Percentiles rank a stretch among this genome's conserved stretches.
These are phyloP conservation scores for Ladona fulva DNA, from an alignment of 1,140 invertebrate species.

Conservation along the genomic window DNA sequence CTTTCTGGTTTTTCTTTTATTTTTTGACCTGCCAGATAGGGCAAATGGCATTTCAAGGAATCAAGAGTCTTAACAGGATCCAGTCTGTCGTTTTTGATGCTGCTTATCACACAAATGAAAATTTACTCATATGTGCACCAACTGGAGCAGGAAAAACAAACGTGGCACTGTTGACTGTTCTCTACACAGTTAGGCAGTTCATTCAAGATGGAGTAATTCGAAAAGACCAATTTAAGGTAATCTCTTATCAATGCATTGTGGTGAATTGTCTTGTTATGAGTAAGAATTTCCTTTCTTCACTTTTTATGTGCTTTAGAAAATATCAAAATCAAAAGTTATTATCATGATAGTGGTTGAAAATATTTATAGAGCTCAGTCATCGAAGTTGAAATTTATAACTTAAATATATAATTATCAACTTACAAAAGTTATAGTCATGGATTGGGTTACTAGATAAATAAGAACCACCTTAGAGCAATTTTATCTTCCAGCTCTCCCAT, in stretches of 20 bases:
- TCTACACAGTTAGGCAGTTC: conserved; percentile 82
- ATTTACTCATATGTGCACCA: conserved; percentile 91
- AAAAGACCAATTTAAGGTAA: conserved; percentile 88
- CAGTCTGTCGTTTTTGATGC: conserved; percentile 92
- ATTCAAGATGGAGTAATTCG: conserved; percentile 69
- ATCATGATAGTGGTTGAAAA: too few species aligned
- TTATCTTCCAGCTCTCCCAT: too few species aligned
- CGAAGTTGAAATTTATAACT: too few species aligned
- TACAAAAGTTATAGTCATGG: too few species aligned
- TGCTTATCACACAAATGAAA: conserved; percentile 95
- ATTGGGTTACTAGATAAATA: too few species aligned
- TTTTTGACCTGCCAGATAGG: conserved; percentile 50
- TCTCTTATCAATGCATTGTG: not conserved
- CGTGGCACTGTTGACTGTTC: conserved; percentile 86
- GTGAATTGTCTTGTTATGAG: too few species aligned
- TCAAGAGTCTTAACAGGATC: conserved; percentile 83
- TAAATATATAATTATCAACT: too few species aligned
- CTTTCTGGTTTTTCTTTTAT: conserved; percentile 2
- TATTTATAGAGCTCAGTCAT: too few species aligned
- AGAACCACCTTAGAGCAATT: too few species aligned
- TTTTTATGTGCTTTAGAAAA: not conserved
- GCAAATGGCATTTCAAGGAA: conserved; percentile 75
- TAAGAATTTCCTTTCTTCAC: not conserved
- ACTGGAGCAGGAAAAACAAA: conserved; percentile 98
- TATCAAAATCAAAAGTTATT: too few species aligned